Percentiles rank a stretch among this genome's conserved stretches.
Conservation (phyloP, 2,113 vertebrate genomes). For the Megaleporinus macrocephalus region DNA sequence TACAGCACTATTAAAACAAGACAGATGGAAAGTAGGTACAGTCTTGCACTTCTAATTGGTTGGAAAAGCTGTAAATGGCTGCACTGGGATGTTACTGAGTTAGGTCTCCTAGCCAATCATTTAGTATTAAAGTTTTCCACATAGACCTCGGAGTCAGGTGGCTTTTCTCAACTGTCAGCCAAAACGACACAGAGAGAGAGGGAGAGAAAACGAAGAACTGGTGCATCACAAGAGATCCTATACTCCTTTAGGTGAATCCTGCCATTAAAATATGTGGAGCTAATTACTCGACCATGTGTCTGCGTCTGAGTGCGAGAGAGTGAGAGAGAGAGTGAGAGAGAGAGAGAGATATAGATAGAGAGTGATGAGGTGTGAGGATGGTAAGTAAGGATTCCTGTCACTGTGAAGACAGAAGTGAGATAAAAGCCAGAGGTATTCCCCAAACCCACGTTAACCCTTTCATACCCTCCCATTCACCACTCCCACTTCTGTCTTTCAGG, state of each 20-base stretch:
- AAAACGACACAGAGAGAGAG: slow-evolving; percentile 20
- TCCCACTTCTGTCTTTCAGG: background rate
- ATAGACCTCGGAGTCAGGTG: slow-evolving; percentile 39
- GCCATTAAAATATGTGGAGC: background rate
- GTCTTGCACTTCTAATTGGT: background rate
- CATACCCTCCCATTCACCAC: slow-evolving; percentile 6
- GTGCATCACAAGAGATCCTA: slow-evolving; percentile 41
- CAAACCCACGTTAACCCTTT: slow-evolving; percentile 53
- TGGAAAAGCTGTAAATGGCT: slow-evolving; percentile 21
- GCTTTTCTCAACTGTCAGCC: slow-evolving; percentile 36
- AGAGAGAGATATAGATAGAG: slow-evolving; percentile 19
- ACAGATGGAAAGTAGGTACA: slow-evolving; percentile 15
- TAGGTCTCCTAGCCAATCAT: slow-evolving; percentile 20
- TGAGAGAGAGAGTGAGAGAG: slow-evolving; percentile 23
- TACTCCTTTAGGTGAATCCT: slow-evolving; percentile 4
- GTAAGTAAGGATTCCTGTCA: slow-evolving; percentile 61
- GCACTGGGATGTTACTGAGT: background rate
- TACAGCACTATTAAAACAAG: slow-evolving; percentile 23
- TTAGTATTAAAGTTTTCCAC: slow-evolving; percentile 22
- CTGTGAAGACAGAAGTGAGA: slow-evolving; percentile 46
- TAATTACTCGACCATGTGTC: background rate
- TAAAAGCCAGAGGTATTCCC: slow-evolving; percentile 53
- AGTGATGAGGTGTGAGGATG: slow-evolving; percentile 64
- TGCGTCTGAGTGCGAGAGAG: slow-evolving; percentile 33
- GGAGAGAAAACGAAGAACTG: slow-evolving; percentile 26